These are phyloP conservation scores for Troides oblongomaculatus DNA, from an alignment of 2,888 invertebrate species.

Conservation along the genomic window DNA sequence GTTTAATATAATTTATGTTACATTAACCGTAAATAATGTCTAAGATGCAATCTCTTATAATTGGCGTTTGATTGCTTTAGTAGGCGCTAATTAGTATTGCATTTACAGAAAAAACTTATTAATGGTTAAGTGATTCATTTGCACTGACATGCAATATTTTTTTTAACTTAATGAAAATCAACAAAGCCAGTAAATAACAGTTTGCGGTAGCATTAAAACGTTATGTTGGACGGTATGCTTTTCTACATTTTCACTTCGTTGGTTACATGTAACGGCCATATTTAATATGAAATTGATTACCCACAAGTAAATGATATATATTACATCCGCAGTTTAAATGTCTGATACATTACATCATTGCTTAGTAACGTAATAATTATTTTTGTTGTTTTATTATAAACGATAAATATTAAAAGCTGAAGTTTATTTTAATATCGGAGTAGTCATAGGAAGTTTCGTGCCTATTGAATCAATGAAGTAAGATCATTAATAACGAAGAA, in stretches of 20 bases:
- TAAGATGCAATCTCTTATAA: neutral
- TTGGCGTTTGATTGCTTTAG: neutral
- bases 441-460: too few relatives aligned
- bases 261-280: neutral
- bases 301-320: neutral
- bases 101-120: neutral
- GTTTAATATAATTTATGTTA: neutral
- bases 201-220: neutral
- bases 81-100: neutral
- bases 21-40: neutral
- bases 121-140: neutral
- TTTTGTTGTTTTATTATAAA: too few relatives aligned
- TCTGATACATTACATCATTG: neutral
- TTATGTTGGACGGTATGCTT: neutral
- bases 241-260: neutral
- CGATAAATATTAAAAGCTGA: too few relatives aligned
- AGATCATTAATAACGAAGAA: too few relatives aligned
- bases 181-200: neutral
- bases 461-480: too few relatives aligned
- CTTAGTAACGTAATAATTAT: too few relatives aligned
- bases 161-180: neutral
- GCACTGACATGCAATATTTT: slow-evolving; percentile 27
- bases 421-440: too few relatives aligned
- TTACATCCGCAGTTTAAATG: neutral
- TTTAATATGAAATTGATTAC: neutral